phyloP scores from a whole-genome alignment of 2,888 invertebrate genomes.

The Polietes domitor region DNA sequence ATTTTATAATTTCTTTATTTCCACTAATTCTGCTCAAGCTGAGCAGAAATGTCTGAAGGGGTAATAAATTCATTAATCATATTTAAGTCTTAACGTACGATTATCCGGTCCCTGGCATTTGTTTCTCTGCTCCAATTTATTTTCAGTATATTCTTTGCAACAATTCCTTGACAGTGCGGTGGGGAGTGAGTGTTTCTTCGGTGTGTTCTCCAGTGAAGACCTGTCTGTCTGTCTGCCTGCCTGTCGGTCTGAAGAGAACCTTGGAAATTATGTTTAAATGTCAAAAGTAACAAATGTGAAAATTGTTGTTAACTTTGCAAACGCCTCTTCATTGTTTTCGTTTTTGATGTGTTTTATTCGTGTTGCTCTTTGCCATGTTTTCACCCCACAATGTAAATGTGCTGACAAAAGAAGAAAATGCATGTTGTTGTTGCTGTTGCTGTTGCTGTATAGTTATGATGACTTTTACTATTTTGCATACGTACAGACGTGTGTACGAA shows the following conservation, averaged over 20 bases:
- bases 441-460: not conserved
- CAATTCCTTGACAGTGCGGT: not conserved
- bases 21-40: too few relatives aligned
- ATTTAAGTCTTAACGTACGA: conserved; percentile 34
- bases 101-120: conserved; percentile 5
- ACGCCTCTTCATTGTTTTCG: conserved; percentile 8
- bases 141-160: not conserved
- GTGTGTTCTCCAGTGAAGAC: not conserved
- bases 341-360: not conserved
- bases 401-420: conserved; percentile 29
- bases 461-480: conserved; percentile 45
- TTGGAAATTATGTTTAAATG: conserved; percentile 48
- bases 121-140: not conserved
- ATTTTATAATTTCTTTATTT: too few relatives aligned
- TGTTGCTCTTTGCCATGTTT: not conserved
- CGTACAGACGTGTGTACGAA: not conserved
- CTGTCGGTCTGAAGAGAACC: conserved; percentile 31
- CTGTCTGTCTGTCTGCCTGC: too few relatives aligned
- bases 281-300: conserved; percentile 52
- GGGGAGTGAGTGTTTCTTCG: not conserved
- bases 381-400: not conserved
- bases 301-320: conserved; percentile 45
- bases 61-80: conserved; percentile 74
- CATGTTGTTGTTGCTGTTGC: conserved; percentile 26
- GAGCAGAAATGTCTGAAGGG: not conserved